A percentile compares a stretch with the other conserved stretches of the same genome.
Evolutionary conservation across 2,888 invertebrate genomes (phyloP).

Genomic region (Synanthedon vespiformis): DNA sequence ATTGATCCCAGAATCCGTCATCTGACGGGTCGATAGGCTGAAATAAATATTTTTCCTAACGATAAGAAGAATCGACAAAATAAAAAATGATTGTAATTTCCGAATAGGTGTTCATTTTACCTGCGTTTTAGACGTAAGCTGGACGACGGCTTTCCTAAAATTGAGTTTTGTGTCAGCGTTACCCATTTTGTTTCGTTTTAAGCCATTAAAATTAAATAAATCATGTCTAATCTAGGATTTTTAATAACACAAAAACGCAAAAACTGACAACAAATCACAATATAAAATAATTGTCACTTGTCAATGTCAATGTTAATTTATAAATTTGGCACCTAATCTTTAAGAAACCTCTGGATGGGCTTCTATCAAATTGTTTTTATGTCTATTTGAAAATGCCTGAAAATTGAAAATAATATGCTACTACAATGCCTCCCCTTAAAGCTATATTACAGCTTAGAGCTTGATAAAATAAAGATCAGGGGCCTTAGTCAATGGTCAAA

Average conservation of each 20-base stretch:
- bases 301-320: too few relatives aligned
- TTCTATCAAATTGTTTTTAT: too few relatives aligned
- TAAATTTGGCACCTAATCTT: too few relatives aligned
- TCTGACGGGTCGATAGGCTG: conserved; percentile 93
- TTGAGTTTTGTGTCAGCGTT: conserved; percentile 98
- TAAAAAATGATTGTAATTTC: not conserved
- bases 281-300: too few relatives aligned
- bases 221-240: conserved; percentile 6
- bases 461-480: too few relatives aligned
- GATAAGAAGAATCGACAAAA: not conserved
- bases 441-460: too few relatives aligned
- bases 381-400: too few relatives aligned
- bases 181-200: conserved; percentile 78
- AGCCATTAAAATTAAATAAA: conserved; percentile 19
- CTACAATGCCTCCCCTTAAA: too few relatives aligned
- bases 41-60: conserved; percentile 8
- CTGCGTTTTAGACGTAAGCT: conserved; percentile 96
- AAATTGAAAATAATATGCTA: too few relatives aligned
- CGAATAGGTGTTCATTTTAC: conserved; percentile 53
- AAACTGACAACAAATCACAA: conserved; percentile 11
- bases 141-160: conserved; percentile 98
- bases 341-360: too few relatives aligned
- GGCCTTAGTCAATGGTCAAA: too few relatives aligned
- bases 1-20: conserved; percentile 98
- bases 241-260: conserved; percentile 27